Conservation (phyloP, 2,888 invertebrate species). For the Tenthredo livida region DNA sequence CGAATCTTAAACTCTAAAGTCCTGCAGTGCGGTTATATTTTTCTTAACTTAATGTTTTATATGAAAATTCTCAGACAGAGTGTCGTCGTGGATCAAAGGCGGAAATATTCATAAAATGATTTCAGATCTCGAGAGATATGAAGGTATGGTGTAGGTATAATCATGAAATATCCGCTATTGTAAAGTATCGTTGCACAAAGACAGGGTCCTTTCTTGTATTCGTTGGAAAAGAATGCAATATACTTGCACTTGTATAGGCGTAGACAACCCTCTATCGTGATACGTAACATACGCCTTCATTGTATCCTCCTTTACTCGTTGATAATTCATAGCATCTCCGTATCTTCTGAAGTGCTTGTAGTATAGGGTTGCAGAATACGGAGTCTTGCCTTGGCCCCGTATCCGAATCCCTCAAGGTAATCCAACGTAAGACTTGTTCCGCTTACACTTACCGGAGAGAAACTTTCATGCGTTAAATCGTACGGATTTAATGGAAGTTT, state of each 20-base stretch:
- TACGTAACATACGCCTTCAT: background rate
- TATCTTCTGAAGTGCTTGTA: constrained; percentile 18
- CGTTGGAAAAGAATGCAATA: background rate
- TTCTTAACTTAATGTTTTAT: background rate
- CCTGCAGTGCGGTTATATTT: background rate
- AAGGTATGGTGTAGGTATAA: constrained; percentile 5
- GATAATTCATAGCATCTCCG: constrained; percentile 26
- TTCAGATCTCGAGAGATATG: background rate
- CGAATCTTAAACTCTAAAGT: background rate
- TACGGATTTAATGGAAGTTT: background rate
- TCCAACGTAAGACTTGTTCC: constrained; percentile 19
- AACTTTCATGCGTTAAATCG: constrained; percentile 16
- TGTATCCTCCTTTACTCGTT: background rate
- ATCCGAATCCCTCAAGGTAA: constrained; percentile 21
- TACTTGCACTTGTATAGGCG: background rate
- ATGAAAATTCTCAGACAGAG: background rate
- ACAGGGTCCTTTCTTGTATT: background rate
- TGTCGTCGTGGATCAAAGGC: constrained; percentile 10
- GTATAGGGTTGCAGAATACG: background rate
- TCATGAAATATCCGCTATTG: background rate
- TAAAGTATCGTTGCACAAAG: background rate
- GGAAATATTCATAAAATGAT: constrained; percentile 18
- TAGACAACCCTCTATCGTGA: background rate
- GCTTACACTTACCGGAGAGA: constrained; percentile 3
- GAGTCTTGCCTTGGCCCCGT: background rate